Base-by-base conservation (phyloP, 2,113 vertebrate species). In the Probosciger aterrimus region DNA sequence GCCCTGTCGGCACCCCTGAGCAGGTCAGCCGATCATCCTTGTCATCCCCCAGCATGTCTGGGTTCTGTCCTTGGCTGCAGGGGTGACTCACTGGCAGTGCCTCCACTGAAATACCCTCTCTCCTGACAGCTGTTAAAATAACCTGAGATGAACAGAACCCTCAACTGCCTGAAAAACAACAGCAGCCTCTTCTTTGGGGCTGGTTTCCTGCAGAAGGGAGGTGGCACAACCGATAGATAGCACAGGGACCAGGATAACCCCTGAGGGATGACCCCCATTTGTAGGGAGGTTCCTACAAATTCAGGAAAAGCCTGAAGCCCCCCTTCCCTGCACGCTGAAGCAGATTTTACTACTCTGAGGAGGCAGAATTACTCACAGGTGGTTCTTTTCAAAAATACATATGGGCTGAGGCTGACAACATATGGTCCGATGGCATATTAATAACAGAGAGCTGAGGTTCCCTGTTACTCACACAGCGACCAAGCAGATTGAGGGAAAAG, bases 301-400 rank as follows among this genome's bases (percentile, higher is more conserved):
- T 43, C 90, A 52, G 14, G 5, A 28, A 24, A 60, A 91, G 1
- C 30, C 73, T 14, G 9, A 28, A 74, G 41, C 7, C n/a, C 52
- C 74, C 35, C 12, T 47, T 69, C 67, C n/a, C 50, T 27, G 33
- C 16, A 2, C 5, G 2, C 43, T 14, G 1, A 46, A 83, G 88
- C 63, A 55, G 70, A n/a, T 69, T 90, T 81, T 85, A 77, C 90
- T 92, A 28, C 86, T 94, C 96, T 69, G 95, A 84, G 88, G 84
- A 96, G 75, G 78, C 82, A 62, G 90, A 82, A 90, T 96, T 88
- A 96, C 90, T 96, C 97, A 96, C 97, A 94, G 93, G 95, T 96
- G 92, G 94, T 87, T 96, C 94, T 95, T 95, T 74, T 96, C 86
- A 95, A 93, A 96, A 94, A 93, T 94, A 95, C 91, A 67, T 83